Percentiles rank a stretch among this genome's conserved stretches.
Evolutionary conservation across 2,113 vertebrate species (phyloP).

Genomic region (Festucalex cinctus): DNA sequence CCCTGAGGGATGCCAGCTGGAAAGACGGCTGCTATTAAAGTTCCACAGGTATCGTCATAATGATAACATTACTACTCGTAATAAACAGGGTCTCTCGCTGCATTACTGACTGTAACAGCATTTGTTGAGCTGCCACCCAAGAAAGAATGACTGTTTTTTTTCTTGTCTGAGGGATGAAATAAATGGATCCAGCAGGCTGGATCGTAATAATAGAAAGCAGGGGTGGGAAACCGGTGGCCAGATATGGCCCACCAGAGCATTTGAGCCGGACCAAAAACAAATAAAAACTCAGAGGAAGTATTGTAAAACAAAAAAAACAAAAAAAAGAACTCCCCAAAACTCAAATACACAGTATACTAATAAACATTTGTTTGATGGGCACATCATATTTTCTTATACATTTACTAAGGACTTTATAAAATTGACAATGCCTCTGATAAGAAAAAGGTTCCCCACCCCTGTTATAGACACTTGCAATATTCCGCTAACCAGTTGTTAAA

Average conservation of each 20-base stretch:
- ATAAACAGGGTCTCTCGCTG: constrained; percentile 42
- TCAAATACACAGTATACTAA: not conserved
- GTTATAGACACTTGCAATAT: constrained; percentile 48
- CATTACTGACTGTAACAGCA: constrained; percentile 14
- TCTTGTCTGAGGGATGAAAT: constrained; percentile 23
- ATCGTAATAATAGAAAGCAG: constrained; percentile 52
- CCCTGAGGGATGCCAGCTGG: constrained; percentile 92
- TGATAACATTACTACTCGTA: not conserved
- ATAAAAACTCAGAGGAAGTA: not conserved
- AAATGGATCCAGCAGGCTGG: constrained; percentile 90
- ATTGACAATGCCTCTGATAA: not conserved
- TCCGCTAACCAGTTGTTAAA: constrained; percentile 41
- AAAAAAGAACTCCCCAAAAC: not conserved
- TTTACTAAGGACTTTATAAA: not conserved
- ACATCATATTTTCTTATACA: not conserved
- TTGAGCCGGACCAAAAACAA: not conserved
- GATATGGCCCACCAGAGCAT: not conserved
- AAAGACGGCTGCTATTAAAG: constrained; percentile 95
- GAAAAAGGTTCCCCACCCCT: constrained; percentile 2
- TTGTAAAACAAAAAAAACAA: not conserved
- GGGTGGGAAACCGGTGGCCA: not conserved
- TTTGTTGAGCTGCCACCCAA: constrained; percentile 28
- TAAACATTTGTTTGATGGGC: not conserved
- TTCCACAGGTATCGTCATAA: constrained; percentile 19
- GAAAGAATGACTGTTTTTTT: constrained; percentile 49